A percentile compares a stretch with the other conserved stretches of the same genome.
These are phyloP conservation scores for Thamnophis sirtalis DNA, from an alignment of 2,113 vertebrate genomes.

Conservation along the genomic window DNA sequence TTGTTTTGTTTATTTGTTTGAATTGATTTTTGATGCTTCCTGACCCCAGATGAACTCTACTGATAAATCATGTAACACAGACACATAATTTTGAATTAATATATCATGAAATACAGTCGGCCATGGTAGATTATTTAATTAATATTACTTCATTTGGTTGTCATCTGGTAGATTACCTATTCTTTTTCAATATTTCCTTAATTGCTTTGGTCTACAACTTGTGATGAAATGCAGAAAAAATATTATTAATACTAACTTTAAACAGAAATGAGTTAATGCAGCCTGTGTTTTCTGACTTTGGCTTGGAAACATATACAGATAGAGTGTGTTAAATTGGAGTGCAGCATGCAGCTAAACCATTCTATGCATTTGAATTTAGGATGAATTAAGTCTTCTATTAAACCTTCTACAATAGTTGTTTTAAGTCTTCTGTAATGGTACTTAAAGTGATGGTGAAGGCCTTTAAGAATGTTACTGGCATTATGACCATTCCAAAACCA, in stretches of 20 bases:
- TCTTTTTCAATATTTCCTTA: neutral
- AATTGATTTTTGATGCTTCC: neutral
- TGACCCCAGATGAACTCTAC: neutral
- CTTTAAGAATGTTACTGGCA: conserved; percentile 90
- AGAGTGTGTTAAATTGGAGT: neutral
- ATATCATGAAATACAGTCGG: neutral
- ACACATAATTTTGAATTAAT: neutral
- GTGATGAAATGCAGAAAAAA: neutral
- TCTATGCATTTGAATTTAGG: neutral
- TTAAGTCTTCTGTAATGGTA: conserved; percentile 50
- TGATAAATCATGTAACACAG: neutral
- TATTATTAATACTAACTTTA: neutral
- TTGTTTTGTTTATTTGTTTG: neutral
- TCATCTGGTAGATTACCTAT: neutral
- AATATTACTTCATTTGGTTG: neutral
- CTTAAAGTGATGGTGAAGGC: conserved; percentile 84
- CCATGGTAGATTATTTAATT: neutral
- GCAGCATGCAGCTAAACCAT: neutral
- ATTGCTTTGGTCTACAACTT: neutral
- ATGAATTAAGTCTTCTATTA: conserved; percentile 17
- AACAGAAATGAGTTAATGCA: neutral
- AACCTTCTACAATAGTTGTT: conserved; percentile 42
- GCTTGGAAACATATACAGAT: neutral
- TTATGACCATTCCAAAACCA: conserved; percentile 86
- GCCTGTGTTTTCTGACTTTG: neutral